phyloP scores from a whole-genome alignment of 2,113 vertebrate genomes.

The human region GRCh38 chr11:125169001-125169500 shows the following conservation, averaged over 20 bases:
- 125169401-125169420: conserved; percentile 63
- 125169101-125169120: conserved; percentile 68
- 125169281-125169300: conserved; percentile 28
- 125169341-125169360: conserved; percentile 46
- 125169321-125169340: conserved; percentile 42
- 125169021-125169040: conserved; percentile 63
- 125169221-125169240: conserved; percentile 26
- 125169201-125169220: conserved; percentile 11
- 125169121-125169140: conserved; percentile 55
- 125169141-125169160: conserved; percentile 66
- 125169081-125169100: conserved; percentile 65
- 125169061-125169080: conserved; percentile 29
- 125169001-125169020: conserved; percentile 68
- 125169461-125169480: not conserved
- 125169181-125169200: not conserved
- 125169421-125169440: conserved; percentile 71
- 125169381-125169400: conserved; percentile 22
- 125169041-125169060: conserved; percentile 40
- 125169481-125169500: conserved; percentile 36
- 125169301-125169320: conserved; percentile 36
- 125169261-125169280: conserved; percentile 47
- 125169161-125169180: conserved; percentile 3
- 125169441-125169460: conserved; percentile 17
- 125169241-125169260: not conserved
- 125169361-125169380: conserved; percentile 43